Evolutionary conservation across 1,140 invertebrate genomes (phyloP), one percentile per base, ranked within the genome.

Genomic region (Venustaconcha ellipsiformis): DNA sequence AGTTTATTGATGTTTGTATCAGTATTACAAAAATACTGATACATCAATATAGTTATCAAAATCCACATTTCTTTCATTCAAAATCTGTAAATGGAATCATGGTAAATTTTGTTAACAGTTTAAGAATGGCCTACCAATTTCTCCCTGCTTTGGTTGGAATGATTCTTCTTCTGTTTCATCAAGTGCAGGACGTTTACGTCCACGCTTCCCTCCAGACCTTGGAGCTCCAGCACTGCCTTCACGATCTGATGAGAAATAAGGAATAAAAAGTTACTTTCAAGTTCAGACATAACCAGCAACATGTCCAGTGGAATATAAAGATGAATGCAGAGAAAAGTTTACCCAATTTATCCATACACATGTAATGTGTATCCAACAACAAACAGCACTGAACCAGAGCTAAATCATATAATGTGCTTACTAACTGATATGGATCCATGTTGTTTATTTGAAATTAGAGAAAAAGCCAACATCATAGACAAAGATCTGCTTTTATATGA

Each of bases 141-240:
- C 89, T 65, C 86, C 81, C 80, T 84, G 84, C 63, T 82, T 84
- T n/a, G 84, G 76, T 58, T 76, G 84, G 82, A 81, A 87, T 68
- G 76, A 62, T 18, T 80, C 76, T 12, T 83, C 82, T 30, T 89
- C 87, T 55, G 80, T 79, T 13, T 89, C 85, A 48, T 89, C 87
- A 65, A 89, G 81, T 12, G 82, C 82, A 18, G 87, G 84, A 56
- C 77, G 83, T 70, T 60, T 77, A 11, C 73, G 59, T 30, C 57
- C 59, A 67, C 67, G 67, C 62, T 18, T 58, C 26, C 65, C 70
- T 13, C 18, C 64, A 23, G 68, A 18, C 18, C 57, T 18, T 30
- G 15, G n/a, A 72, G 70, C 14, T 68, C 69, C 75, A 65, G 80
- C 84, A 82, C 88, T 89, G 17, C 83, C 84, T 58, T 87, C 82